Percentiles rank a stretch among this genome's conserved stretches.
Conservation (phyloP, 37 sponge, comb jelly and placozoan genomes). For the Agelas oroides region DNA sequence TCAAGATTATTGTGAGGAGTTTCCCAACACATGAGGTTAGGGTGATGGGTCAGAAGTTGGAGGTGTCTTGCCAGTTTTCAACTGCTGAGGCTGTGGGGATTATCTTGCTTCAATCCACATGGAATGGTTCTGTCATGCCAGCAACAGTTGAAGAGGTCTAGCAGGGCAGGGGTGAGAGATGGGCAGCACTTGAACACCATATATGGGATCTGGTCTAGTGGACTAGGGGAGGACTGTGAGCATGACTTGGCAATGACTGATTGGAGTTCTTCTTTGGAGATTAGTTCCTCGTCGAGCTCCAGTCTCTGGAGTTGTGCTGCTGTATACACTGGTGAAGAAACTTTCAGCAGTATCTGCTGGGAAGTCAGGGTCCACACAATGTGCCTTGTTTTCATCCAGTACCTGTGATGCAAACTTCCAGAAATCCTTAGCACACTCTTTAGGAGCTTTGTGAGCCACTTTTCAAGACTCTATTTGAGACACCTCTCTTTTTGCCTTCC, state of each 20-base stretch:
- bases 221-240: conserved; percentile 1
- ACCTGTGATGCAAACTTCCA: conserved; percentile 5
- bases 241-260: background rate
- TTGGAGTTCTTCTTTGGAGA: background rate
- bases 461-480: background rate
- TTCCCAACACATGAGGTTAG: no score
- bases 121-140: no score
- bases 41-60: no score
- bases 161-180: no score
- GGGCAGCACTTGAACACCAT: conserved; percentile 1
- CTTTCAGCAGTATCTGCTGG: background rate
- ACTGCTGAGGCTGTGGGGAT: no score
- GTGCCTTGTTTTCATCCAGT: background rate
- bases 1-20: no score
- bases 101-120: no score
- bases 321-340: background rate
- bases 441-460: background rate
- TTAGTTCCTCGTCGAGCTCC: conserved; percentile 1
- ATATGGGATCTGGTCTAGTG: background rate
- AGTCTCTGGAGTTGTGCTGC: background rate
- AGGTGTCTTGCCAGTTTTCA: no score
- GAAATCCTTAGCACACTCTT: background rate
- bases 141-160: no score
- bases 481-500: background rate
- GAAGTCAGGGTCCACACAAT: background rate